phyloP scores from a whole-genome alignment of 2,797 vertebrate species.

The Coreius guichenoti region DNA sequence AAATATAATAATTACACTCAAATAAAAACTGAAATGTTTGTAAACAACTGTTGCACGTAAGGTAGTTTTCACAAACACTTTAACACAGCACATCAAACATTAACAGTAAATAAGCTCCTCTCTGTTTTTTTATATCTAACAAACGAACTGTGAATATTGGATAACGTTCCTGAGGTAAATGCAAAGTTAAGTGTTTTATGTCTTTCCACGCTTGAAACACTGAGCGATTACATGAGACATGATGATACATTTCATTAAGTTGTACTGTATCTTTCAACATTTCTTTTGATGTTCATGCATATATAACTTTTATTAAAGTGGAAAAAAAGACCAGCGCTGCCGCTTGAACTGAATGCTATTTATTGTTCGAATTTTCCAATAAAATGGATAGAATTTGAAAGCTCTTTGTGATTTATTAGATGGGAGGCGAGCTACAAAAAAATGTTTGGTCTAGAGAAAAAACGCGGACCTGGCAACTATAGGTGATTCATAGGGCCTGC shows the following conservation, averaged over 20 bases:
- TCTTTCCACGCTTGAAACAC: neutral
- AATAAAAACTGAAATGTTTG: too few relatives aligned
- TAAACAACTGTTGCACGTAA: neutral
- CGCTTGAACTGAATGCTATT: too few relatives aligned
- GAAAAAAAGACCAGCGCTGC: neutral
- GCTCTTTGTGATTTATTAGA: neutral
- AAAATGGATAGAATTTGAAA: neutral
- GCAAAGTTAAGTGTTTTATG: neutral
- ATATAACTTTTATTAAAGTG: neutral
- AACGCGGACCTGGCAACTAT: neutral
- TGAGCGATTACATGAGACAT: neutral
- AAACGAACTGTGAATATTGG: neutral
- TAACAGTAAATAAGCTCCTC: neutral
- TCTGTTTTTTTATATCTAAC: neutral
- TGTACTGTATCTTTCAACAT: neutral
- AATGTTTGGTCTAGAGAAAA: neutral
- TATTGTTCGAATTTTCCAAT: too few relatives aligned
- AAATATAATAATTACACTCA: neutral
- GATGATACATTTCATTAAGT: neutral
- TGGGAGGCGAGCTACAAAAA: neutral
- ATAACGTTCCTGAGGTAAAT: neutral
- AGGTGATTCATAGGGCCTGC: neutral
- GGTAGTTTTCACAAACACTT: neutral
- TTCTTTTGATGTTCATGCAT: neutral
- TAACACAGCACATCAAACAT: neutral